These are phyloP conservation scores for Drosophila leontia DNA, from an alignment of 1,140 invertebrate species.

Conservation along the genomic window DNA sequence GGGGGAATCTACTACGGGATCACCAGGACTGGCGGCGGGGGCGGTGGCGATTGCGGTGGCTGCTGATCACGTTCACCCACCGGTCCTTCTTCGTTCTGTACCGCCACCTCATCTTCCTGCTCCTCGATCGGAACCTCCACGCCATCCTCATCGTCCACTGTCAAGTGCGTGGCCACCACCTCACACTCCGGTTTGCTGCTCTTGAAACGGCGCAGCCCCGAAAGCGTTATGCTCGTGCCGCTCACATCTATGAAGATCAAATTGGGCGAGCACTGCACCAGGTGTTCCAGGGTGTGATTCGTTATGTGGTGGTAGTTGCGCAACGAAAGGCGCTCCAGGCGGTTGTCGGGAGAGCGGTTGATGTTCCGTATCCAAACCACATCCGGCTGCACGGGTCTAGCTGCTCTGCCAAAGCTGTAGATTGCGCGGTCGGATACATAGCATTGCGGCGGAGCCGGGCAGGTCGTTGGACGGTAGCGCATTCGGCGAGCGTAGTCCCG, in stretches of 20 bases:
- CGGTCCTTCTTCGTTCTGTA: conserved; percentile 11
- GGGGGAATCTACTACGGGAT: conserved; percentile 10
- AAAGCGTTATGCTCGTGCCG: conserved; percentile 87
- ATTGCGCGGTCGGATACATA: conserved; percentile 77
- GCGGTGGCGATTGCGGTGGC: conserved; percentile 18
- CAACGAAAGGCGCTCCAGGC: conserved; percentile 82
- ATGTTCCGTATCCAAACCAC: conserved; percentile 81
- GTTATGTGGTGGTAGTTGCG: conserved; percentile 88
- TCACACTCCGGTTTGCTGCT: conserved; percentile 85
- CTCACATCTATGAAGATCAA: conserved; percentile 88
- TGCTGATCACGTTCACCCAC: neutral
- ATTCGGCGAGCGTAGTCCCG: conserved; percentile 37
- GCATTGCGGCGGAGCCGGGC: conserved; percentile 31
- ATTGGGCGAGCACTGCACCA: conserved; percentile 87
- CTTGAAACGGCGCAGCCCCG: conserved; percentile 87
- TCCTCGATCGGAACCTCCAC: neutral
- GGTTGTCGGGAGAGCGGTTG: conserved; percentile 71
- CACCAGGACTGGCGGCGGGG: conserved; percentile 10
- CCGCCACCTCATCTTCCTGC: conserved; percentile 6
- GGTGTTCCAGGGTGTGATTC: conserved; percentile 87
- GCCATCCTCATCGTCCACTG: conserved; percentile 13
- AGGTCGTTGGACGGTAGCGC: conserved; percentile 22
- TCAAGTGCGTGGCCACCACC: conserved; percentile 85
- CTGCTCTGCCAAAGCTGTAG: conserved; percentile 76
- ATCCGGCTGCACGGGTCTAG: conserved; percentile 68